phyloP scores from a whole-genome alignment of 2,888 invertebrate genomes.

The Sphaerophoria taeniata region DNA sequence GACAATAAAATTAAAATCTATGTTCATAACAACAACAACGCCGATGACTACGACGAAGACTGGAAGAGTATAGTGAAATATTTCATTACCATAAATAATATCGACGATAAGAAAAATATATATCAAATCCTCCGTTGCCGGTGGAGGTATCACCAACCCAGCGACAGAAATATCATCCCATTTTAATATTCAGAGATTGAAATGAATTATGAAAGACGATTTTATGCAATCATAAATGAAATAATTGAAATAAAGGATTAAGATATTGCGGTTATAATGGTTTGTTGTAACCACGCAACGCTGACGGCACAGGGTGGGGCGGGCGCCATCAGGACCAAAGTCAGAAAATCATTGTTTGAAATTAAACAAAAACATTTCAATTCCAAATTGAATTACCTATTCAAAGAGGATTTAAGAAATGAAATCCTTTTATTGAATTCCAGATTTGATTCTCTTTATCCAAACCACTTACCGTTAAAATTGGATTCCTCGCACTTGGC shows the following conservation, averaged over 20 bases:
- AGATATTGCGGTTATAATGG: neutral
- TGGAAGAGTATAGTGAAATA: neutral
- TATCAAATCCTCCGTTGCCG: neutral
- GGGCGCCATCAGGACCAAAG: neutral
- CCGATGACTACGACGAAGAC: neutral
- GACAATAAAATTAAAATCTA: no score
- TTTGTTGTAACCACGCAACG: neutral
- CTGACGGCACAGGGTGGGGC: neutral
- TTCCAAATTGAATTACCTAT: constrained; percentile 1
- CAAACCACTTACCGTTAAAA: constrained; percentile 48
- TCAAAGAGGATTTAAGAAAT: neutral
- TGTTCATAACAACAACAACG: neutral
- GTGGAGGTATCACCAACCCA: neutral
- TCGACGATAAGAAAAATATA: neutral
- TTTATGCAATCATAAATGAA: neutral
- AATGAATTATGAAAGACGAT: constrained; percentile 13
- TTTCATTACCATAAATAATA: constrained; percentile 13
- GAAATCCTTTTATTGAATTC: neutral
- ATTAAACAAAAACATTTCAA: constrained; percentile 4
- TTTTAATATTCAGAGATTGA: constrained; percentile 27
- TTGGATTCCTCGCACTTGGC: constrained; percentile 59
- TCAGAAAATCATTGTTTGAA: neutral
- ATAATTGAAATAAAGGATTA: constrained; percentile 38
- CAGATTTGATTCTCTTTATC: neutral
- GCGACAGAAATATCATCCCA: neutral